A percentile compares a stretch with the other conserved stretches of the same genome.
phyloP scores from a whole-genome alignment of 1,140 invertebrate genomes.

The Drosophila oshimai region DNA sequence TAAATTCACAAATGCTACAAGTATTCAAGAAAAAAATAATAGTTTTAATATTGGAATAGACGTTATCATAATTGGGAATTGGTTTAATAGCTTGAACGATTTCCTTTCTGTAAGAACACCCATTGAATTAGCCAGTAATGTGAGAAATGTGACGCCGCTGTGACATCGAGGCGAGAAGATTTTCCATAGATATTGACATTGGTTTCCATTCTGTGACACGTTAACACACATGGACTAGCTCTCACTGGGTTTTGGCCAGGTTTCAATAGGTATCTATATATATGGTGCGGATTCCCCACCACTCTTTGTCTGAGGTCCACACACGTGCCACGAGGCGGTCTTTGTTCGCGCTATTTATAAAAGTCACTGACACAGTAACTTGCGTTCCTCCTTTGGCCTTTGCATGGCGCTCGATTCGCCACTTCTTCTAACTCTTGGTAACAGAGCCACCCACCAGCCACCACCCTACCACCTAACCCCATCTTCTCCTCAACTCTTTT shows the following conservation, averaged over 20 bases:
- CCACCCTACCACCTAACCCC: not conserved
- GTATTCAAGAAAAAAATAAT: no score
- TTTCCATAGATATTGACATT: conserved; percentile 75
- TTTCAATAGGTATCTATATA: conserved; percentile 1
- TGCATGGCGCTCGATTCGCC: conserved; percentile 54
- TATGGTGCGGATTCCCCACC: not conserved
- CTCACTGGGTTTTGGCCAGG: conserved; percentile 4
- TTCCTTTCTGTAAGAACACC: not conserved
- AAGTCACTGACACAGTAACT: conserved; percentile 79
- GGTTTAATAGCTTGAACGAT: no score
- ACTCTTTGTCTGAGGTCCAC: conserved; percentile 45
- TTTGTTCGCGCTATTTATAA: conserved; percentile 79
- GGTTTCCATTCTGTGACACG: conserved; percentile 29
- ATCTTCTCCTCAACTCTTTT: conserved; percentile 59
- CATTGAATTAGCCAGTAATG: conserved; percentile 50
- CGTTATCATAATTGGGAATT: no score
- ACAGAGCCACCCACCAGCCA: not conserved
- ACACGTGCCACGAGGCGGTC: conserved; percentile 56
- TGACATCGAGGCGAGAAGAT: conserved; percentile 32
- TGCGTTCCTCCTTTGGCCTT: conserved; percentile 49
- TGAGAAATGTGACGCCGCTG: conserved; percentile 33
- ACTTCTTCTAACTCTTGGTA: conserved; percentile 61
- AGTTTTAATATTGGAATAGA: no score
- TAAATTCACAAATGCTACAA: no score
- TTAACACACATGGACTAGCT: not conserved